Base-by-base conservation (phyloP, 2,888 invertebrate genomes). In the Conchocele bisecta region DNA sequence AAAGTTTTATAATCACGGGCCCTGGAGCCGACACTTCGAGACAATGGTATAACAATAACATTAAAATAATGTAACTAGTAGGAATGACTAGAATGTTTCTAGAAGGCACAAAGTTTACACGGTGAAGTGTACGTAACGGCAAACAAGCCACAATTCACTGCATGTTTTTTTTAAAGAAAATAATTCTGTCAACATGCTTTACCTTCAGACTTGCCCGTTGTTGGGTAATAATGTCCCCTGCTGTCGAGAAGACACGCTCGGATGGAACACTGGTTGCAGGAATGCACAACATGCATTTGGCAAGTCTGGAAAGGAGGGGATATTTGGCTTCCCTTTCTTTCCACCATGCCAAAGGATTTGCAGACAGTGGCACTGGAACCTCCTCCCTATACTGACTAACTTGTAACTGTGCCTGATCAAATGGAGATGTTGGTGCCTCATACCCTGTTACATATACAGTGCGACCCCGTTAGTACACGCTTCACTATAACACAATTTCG, bases 241-340 rank as follows among this genome's bases (percentile, higher is more conserved):
- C 54, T 4, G 60, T 60, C 7, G 26, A 44, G 35, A 68, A 61
- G 4, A 42, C 56, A 35, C 54, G 17, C 26, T 61, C 61, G 0
- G 48, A 68, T 26, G 60, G 61, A 17, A 46, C 68, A 53, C 59
- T 67, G 28, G 59, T 67, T 6, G 26, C 67, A 17, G 59, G 53
- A 26, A 67, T 59, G 15, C 54, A 60, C 11, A 68, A 26, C 7
- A 33, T 37, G 4, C 31, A 24, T 26, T 44, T 54, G 5, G 46
- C 60, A 29, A 56, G 15, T 2, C 9, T 1, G 13, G 56, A 1
- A 17, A 61, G 9, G 24, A 51, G n/a, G 29, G 61, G 68, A 44
- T 48, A 61, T 35, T 29, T 31, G 1, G 11, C 9, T 15, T 44
- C 60, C 37, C 61, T 60, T 54, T 44, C 29, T 28, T 46, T 53